phyloP scores from a whole-genome alignment of 2,113 vertebrate species.

The Protobothrops mucrosquamatus region DNA sequence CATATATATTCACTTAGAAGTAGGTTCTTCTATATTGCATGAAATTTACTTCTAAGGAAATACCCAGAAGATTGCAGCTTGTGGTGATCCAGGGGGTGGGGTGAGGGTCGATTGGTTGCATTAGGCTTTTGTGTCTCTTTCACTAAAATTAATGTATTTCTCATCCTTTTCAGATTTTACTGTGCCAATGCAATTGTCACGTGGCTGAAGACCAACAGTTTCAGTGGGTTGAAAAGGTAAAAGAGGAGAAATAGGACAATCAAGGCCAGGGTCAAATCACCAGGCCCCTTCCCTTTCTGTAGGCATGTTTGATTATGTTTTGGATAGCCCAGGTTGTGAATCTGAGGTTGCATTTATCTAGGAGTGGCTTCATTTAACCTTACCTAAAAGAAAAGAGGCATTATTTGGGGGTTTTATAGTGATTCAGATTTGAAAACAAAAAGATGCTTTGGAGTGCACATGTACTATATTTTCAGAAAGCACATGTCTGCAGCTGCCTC shows the following conservation, averaged over 20 bases:
- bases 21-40: background rate
- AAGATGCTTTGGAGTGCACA: background rate
- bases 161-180: slow-evolving; percentile 71
- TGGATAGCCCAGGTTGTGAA: background rate
- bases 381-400: background rate
- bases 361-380: background rate
- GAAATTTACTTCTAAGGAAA: background rate
- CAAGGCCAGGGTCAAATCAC: background rate
- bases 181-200: slow-evolving; percentile 84
- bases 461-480: too few species aligned
- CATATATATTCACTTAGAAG: background rate
- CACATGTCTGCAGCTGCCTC: too few species aligned
- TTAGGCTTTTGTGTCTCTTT: background rate
- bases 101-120: background rate
- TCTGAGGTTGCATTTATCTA: background rate
- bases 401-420: background rate
- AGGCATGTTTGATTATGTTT: background rate
- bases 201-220: slow-evolving; percentile 93
- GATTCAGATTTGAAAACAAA: background rate
- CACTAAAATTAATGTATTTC: background rate
- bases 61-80: background rate
- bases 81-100: background rate
- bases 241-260: background rate
- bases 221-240: slow-evolving; percentile 95
- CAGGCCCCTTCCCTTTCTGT: background rate